Base-by-base conservation (phyloP, 2,113 vertebrate species). In the Pelvicachromis taeniatus region DNA sequence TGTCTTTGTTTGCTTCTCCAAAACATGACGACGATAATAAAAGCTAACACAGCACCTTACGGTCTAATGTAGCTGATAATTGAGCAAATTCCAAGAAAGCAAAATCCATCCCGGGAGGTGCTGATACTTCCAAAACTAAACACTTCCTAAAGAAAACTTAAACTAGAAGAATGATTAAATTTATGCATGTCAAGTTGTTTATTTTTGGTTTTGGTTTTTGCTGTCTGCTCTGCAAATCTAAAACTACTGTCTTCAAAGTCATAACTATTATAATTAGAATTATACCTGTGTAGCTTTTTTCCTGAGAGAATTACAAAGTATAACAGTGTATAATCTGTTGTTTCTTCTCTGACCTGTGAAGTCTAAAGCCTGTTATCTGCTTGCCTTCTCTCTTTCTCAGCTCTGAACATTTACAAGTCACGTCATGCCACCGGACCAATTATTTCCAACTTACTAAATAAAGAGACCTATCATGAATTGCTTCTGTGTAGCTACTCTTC, bases 401-500 rank as follows among this genome's bases (percentile, higher is more conserved):
- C 78, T 77, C 81, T 83, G 59, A 89, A 87, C 89, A 78, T 81
- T 21, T 84, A 86, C 94, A 95, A 93, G 95, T 95, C 91, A 14
- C 55, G 38, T 95, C 94, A 92, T 85, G 94, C 87, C 86, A 16
- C 81, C 52, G 50, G 35, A 63, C 86, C 88, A 89, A 86, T 92
- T 91, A 94, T 91, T 87, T 73, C 89, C 63, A 77, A 35, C 93
- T 91, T 86, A 77, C 85, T 59, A 85, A 91, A 94, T 92, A 89
- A 93, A 92, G 91, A 85, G 75, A 78, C 78, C 83, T n/a, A 80
- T 82, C 45, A 65, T 12, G 68, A 85, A 88, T 83, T 70, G 84
- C 87, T 70, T 92, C 84, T 33, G 56, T 19, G 52, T 55, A 83
- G 86, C 77, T 45, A 33, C 80, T 29, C 7, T 52, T 89, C 85